Evolutionary conservation across 2,113 vertebrate species (phyloP).

Genomic region (Stercorarius parasiticus): DNA sequence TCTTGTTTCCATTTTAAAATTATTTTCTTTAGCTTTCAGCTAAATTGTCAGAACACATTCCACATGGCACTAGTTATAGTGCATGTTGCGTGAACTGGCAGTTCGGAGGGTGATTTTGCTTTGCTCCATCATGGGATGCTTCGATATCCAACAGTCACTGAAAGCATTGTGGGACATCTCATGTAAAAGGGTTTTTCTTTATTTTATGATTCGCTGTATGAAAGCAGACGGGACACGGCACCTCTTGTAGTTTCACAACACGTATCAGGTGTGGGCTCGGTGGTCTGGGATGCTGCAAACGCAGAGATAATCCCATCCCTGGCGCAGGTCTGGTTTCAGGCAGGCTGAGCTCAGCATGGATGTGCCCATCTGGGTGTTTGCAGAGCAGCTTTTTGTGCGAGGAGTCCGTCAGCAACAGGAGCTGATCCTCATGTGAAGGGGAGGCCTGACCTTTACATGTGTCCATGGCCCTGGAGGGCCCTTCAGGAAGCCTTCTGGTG

Average conservation of each 20-base stretch:
- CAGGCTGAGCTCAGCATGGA: not conserved
- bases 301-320: not conserved
- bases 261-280: fast-evolving
- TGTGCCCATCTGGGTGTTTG: not conserved
- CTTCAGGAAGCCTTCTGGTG: not conserved
- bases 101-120: not conserved
- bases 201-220: not conserved
- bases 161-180: not conserved
- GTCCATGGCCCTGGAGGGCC: not conserved
- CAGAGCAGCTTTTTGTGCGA: not conserved
- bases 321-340: not conserved
- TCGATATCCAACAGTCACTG: not conserved
- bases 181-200: not conserved
- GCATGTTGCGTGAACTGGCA: not conserved
- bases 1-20: not conserved
- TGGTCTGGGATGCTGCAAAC: not conserved
- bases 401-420: not conserved
- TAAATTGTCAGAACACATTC: not conserved
- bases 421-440: fast-evolving
- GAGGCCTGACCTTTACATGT: fast-evolving
- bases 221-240: not conserved
- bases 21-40: not conserved
- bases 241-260: not conserved
- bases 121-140: not conserved
- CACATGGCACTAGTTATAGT: not conserved